Evolutionary conservation across 1,140 invertebrate genomes (phyloP).

Genomic region (Zaprionus tsacasi): DNA sequence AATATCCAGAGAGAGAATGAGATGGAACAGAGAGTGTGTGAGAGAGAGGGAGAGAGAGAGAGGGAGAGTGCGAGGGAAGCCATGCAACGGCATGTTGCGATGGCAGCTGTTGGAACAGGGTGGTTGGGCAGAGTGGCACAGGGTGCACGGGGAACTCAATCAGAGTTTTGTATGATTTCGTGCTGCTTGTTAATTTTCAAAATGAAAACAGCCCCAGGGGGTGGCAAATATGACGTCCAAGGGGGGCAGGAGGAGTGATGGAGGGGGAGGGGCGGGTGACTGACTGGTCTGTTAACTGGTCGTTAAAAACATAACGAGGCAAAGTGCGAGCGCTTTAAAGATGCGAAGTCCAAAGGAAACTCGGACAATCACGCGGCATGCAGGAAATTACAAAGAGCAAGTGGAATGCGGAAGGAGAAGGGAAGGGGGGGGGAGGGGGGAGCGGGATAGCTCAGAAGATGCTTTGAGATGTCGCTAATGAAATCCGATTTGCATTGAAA

Average conservation of each 20-base stretch:
- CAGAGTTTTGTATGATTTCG: slow-evolving; percentile 71
- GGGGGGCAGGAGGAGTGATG: background rate
- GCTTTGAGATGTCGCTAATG: slow-evolving; percentile 73
- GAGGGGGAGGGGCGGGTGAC: background rate
- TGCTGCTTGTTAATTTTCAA: slow-evolving; percentile 67
- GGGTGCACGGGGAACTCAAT: slow-evolving; percentile 34
- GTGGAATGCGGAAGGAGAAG: background rate
- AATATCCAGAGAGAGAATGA: slow-evolving; percentile 39
- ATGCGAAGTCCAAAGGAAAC: slow-evolving; percentile 16
- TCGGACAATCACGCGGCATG: slow-evolving; percentile 22
- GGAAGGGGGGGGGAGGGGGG: background rate
- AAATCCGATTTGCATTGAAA: slow-evolving; percentile 70
- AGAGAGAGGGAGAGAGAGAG: background rate
- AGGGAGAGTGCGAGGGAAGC: slow-evolving; percentile 12
- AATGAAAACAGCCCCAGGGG: slow-evolving; percentile 46
- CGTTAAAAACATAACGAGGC: slow-evolving; percentile 67
- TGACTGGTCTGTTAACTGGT: slow-evolving; percentile 60
- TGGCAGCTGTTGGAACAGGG: slow-evolving; percentile 21
- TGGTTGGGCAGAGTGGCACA: background rate
- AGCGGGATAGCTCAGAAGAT: slow-evolving; percentile 53
- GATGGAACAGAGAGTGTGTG: background rate
- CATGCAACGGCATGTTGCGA: slow-evolving; percentile 47
- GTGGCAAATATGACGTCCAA: slow-evolving; percentile 27
- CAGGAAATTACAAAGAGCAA: slow-evolving; percentile 49
- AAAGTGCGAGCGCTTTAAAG: slow-evolving; percentile 10